Percentiles rank a stretch among this genome's conserved stretches.
Conservation (phyloP, 2,797 vertebrate species). For the Alosa sapidissima region DNA sequence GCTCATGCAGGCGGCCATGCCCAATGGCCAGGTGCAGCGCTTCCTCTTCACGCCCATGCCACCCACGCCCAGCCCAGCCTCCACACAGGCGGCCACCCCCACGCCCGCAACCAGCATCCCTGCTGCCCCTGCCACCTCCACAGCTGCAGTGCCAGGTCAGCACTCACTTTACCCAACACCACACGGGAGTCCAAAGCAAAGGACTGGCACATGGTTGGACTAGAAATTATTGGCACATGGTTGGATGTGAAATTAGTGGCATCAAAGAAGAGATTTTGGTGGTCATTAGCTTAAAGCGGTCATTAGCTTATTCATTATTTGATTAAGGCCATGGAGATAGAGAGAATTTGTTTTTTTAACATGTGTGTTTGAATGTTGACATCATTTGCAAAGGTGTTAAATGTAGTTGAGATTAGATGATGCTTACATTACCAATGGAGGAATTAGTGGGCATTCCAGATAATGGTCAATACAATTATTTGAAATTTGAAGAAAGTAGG, state of each 20-base stretch:
- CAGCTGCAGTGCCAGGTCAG: slow-evolving; percentile 84
- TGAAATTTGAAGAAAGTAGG: background rate
- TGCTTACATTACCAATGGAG: background rate
- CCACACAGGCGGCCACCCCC: slow-evolving; percentile 61
- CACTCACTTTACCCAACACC: background rate
- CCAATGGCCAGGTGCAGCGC: slow-evolving; percentile 93
- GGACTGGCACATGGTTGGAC: background rate
- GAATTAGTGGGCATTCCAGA: background rate
- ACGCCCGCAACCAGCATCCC: slow-evolving; percentile 59
- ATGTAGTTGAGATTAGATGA: background rate
- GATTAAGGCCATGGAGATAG: too few species aligned
- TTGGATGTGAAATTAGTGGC: background rate
- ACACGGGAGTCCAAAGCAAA: background rate
- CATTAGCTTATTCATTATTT: background rate
- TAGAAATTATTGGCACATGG: too few species aligned
- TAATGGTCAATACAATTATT: background rate
- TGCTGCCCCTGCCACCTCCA: slow-evolving; percentile 57
- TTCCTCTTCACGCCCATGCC: slow-evolving; percentile 94
- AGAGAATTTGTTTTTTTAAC: too few species aligned
- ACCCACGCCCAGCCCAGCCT: slow-evolving; percentile 48
- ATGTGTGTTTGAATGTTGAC: too few species aligned
- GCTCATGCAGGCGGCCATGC: slow-evolving; percentile 99
- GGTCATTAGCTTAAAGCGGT: too few species aligned
- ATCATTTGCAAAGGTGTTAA: background rate
- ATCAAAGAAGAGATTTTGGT: background rate